phyloP scores from a whole-genome alignment of 2,888 invertebrate genomes.

The Leptopterna dolabrata region DNA sequence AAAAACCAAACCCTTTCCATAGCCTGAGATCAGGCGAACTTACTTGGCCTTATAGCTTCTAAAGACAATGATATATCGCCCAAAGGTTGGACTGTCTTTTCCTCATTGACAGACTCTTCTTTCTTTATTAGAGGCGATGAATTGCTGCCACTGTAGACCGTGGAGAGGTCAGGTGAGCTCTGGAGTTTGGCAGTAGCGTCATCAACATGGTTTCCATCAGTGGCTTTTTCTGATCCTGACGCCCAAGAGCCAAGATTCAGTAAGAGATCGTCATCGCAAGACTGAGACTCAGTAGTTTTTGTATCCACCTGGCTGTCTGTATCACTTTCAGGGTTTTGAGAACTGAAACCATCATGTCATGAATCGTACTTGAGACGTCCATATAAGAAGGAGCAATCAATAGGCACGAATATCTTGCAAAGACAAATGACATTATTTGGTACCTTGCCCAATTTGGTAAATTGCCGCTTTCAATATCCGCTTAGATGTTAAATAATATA shows the following conservation, averaged over 20 bases:
- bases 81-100: conserved; percentile 69
- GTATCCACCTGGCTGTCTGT: background rate
- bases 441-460: no score
- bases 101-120: background rate
- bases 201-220: background rate
- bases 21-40: conserved; percentile 16
- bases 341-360: background rate
- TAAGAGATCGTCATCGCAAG: conserved; percentile 28
- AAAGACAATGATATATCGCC: conserved; percentile 81
- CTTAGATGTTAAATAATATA: no score
- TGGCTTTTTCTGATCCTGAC: background rate
- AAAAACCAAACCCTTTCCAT: no score
- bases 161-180: background rate
- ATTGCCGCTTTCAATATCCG: no score
- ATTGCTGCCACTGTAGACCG: background rate
- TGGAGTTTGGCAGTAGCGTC: background rate
- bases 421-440: no score
- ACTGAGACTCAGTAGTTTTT: background rate
- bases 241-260: conserved; percentile 18
- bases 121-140: background rate
- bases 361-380: no score
- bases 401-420: no score
- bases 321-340: background rate
- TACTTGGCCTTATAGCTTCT: conserved; percentile 80
- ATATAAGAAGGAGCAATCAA: no score